Percentiles rank a stretch among this genome's conserved stretches.
phyloP scores from a whole-genome alignment of 2,113 vertebrate genomes.

The Lamprologus ornatipinnis region DNA sequence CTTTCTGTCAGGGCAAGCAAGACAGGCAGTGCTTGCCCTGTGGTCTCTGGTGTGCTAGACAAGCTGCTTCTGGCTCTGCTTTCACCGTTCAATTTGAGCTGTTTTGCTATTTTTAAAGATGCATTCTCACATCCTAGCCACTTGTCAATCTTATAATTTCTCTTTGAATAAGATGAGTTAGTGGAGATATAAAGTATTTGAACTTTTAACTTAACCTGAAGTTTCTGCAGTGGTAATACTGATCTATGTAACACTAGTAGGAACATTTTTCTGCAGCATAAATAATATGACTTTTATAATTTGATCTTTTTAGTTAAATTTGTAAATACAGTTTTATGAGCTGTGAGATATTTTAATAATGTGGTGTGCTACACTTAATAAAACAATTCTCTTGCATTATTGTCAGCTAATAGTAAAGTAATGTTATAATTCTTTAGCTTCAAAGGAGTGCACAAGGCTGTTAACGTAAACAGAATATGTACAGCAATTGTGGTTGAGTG shows the following conservation, averaged over 20 bases:
- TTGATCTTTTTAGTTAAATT: neutral
- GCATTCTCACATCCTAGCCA: neutral
- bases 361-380: neutral
- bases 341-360: neutral
- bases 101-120: neutral
- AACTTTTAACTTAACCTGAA: neutral
- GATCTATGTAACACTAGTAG: neutral
- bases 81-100: neutral
- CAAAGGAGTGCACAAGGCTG: neutral
- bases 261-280: neutral
- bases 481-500: neutral
- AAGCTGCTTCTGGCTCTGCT: neutral
- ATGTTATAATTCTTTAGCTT: accelerated
- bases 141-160: neutral
- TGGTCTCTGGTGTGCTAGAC: neutral
- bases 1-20: neutral
- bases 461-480: neutral
- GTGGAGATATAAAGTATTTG: neutral
- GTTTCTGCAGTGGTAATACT: neutral
- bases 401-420: neutral
- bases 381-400: neutral
- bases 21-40: neutral
- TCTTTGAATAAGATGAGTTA: accelerated
- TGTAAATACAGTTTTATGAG: neutral
- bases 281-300: neutral